A percentile compares a stretch with the other conserved stretches of the same genome.
phyloP scores from a whole-genome alignment of 2,888 invertebrate species.

The Trimorus sp. region DNA sequence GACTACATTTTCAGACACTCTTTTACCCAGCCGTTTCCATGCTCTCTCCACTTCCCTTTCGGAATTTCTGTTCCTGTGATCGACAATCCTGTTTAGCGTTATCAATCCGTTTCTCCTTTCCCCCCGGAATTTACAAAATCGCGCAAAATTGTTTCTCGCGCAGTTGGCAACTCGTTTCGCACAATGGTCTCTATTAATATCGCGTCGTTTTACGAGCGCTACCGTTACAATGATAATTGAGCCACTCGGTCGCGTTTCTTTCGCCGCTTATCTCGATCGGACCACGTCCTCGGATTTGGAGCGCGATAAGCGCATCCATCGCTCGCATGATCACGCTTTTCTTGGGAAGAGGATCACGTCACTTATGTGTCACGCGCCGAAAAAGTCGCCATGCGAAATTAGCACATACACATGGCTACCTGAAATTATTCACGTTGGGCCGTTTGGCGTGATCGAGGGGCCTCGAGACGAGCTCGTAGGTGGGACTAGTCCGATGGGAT shows the following conservation, averaged over 20 bases:
- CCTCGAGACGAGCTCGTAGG: conserved; percentile 48
- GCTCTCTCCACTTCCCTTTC: too few relatives aligned
- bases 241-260: conserved; percentile 23
- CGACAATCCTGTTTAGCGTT: too few relatives aligned
- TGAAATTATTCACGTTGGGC: conserved; percentile 47
- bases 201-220: conserved; percentile 33
- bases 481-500: conserved; percentile 46
- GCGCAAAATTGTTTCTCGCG: too few relatives aligned
- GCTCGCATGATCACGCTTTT: conserved; percentile 29
- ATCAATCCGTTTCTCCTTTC: too few relatives aligned
- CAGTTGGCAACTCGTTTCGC: not conserved
- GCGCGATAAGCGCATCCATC: conserved; percentile 26
- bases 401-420: conserved; percentile 56
- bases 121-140: too few relatives aligned
- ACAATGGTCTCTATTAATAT: conserved; percentile 32
- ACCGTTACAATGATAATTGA: conserved; percentile 54
- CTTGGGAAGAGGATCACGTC: conserved; percentile 53
- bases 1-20: too few relatives aligned
- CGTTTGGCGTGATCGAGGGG: conserved; percentile 46
- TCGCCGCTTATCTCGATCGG: conserved; percentile 33
- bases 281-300: conserved; percentile 21
- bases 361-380: conserved; percentile 45
- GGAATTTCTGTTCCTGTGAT: too few relatives aligned
- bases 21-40: too few relatives aligned
- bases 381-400: conserved; percentile 42